Base-by-base conservation (phyloP, 2,113 vertebrate species). In the Typhlomys cinereus region DNA sequence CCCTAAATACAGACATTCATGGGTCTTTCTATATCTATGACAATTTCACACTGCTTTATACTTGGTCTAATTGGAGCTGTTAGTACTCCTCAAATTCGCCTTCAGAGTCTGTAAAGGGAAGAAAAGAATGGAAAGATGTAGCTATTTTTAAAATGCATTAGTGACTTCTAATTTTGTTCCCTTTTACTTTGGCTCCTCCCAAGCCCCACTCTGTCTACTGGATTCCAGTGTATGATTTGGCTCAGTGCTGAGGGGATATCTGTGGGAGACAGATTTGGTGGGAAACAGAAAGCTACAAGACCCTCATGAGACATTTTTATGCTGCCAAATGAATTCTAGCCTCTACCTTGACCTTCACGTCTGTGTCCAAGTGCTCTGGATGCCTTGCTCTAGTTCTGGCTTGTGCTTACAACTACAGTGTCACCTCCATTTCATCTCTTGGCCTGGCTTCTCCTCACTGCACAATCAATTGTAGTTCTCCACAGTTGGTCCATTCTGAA, bases 51-150 rank as follows among this genome's bases (percentile, higher is more conserved):
- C 69, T 41, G 44, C 61, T 81, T 90, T 44, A 57, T 46, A 57
- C 85, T 90, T 83, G 52, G 10, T 74, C 61, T 57, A 44, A n/a
- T 67, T 78, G 41, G 57, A 69, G 69, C 44, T 54, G 34, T 57
- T 52, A 36, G 8, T 54, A 0, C 18, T 90, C 46, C 31, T 44
- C 7, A 48, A 18, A 17, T 85, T 89, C 89, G 18, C 5, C 44
- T 78, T 91, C 75, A 50, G 34, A 74, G 7, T 85, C 94, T 96
- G 86, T 81, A 90, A 94, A 94, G 73, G 48, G 25, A 78, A 89
- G 46, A 92, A 84, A 90, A 64, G n/a, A 86, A 83, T 39, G 57
- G 62, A 83, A 93, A 79, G n/a, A 86, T 66, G 1, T 78, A 76
- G 94, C 10, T 27, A 54, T 92, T 89, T 92, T 0, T 69, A 82